Percentiles rank a stretch among this genome's conserved stretches.
These are phyloP conservation scores for Cacoxenus indagator DNA, from an alignment of 2,888 invertebrate genomes.

Conservation along the genomic window DNA sequence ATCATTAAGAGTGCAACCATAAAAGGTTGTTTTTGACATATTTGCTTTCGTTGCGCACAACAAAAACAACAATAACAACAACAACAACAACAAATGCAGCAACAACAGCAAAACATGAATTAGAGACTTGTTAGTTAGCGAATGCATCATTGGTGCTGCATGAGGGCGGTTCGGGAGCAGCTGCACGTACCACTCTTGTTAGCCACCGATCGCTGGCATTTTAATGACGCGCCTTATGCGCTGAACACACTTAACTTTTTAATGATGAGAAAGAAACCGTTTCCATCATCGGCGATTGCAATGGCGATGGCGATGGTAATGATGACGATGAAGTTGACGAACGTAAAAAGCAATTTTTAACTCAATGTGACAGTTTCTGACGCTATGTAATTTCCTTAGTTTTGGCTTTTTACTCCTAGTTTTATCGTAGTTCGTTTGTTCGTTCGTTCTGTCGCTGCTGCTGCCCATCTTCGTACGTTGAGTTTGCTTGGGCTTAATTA, in stretches of 20 bases:
- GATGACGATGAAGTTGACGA: not conserved
- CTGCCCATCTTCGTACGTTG: constrained; percentile 17
- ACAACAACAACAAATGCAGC: constrained; percentile 28
- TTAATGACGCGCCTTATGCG: constrained; percentile 9
- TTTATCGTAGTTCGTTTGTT: not conserved
- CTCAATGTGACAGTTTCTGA: constrained; percentile 12
- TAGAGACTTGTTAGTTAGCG: constrained; percentile 29
- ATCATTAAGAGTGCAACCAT: not conserved
- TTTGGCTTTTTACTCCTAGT: not conserved
- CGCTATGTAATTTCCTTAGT: constrained; percentile 14
- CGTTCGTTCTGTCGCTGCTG: not conserved
- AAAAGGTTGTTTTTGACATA: constrained; percentile 14
- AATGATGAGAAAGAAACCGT: constrained; percentile 12
- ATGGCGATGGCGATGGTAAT: not conserved
- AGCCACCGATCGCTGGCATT: not conserved
- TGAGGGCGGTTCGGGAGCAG: not conserved
- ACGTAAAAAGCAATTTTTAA: constrained; percentile 18
- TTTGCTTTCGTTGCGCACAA: constrained; percentile 1
- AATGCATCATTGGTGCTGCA: not conserved
- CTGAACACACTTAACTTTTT: not conserved
- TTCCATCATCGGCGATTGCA: not conserved
- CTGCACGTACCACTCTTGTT: not conserved
- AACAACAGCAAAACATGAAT: constrained; percentile 37
- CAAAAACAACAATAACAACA: constrained; percentile 25
- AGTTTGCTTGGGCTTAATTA: constrained; percentile 7